Conservation (phyloP, 2,113 vertebrate species). For the Ictidomys tridecemlineatus region DNA sequence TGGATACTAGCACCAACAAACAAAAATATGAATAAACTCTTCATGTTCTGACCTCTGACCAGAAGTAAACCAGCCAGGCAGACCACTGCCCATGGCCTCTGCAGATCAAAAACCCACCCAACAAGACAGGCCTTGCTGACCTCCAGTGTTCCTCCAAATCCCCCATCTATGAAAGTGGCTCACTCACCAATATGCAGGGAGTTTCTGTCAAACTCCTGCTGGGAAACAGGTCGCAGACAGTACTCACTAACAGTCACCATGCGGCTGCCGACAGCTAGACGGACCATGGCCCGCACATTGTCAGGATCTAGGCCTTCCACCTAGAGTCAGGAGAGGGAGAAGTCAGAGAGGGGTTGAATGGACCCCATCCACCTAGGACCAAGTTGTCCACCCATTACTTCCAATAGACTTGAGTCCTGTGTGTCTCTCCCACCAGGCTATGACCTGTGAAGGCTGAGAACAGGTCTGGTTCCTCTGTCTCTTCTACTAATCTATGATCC, state of each 20-base stretch:
- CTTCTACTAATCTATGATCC: neutral
- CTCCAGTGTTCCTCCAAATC: neutral
- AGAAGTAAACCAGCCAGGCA: neutral
- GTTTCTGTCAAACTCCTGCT: conserved; percentile 91
- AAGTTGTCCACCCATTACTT: conserved; percentile 23
- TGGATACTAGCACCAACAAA: neutral
- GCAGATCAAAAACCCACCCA: neutral
- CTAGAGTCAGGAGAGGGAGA: conserved; percentile 76
- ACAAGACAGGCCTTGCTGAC: neutral
- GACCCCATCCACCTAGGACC: conserved; percentile 10
- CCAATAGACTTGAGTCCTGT: neutral
- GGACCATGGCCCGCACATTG: conserved; percentile 93
- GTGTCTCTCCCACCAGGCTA: neutral
- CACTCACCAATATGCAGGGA: conserved; percentile 91
- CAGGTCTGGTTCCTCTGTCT: neutral
- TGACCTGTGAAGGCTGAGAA: neutral
- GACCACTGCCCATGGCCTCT: neutral
- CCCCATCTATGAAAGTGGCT: conserved; percentile 27
- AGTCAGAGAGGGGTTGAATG: neutral
- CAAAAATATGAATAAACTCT: neutral
- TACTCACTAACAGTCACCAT: conserved; percentile 92
- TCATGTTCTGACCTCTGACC: conserved; percentile 10
- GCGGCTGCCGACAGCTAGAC: conserved; percentile 89
- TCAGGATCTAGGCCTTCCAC: conserved; percentile 94
- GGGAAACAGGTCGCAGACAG: conserved; percentile 87